A percentile compares a stretch with the other conserved stretches of the same genome.
phyloP scores from a whole-genome alignment of 2,888 invertebrate species.

The Meta bourneti region DNA sequence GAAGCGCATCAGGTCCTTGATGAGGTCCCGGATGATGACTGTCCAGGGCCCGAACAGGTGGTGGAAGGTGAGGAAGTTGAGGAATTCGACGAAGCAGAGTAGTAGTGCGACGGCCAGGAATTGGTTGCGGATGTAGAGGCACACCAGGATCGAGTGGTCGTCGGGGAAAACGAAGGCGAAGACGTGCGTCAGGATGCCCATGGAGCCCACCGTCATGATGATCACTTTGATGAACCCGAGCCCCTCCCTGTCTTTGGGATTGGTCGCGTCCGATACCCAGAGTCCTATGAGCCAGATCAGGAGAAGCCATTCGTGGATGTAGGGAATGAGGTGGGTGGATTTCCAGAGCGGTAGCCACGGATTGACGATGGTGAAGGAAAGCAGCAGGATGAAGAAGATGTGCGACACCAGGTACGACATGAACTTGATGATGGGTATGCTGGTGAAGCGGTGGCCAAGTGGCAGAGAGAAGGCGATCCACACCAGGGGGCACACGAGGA shows the following conservation, averaged over 20 bases:
- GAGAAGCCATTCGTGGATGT: conserved; percentile 97
- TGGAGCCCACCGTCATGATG: conserved; percentile 86
- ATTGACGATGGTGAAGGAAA: conserved; percentile 87
- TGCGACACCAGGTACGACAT: conserved; percentile 99
- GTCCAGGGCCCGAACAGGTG: conserved; percentile 99
- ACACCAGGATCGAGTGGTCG: conserved; percentile 87
- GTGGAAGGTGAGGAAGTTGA: conserved; percentile 99
- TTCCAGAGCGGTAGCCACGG: conserved; percentile 81
- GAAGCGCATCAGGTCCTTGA: conserved; percentile 83
- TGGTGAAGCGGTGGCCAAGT: conserved; percentile 95
- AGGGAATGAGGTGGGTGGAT: conserved; percentile 87
- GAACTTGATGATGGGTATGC: conserved; percentile 99
- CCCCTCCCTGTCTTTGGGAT: conserved; percentile 98
- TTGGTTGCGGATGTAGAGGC: conserved; percentile 96
- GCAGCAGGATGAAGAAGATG: conserved; percentile 96
- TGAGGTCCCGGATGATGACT: conserved; percentile 93
- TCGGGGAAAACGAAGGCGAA: conserved; percentile 83
- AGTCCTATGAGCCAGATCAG: conserved; percentile 95
- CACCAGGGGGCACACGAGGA: conserved; percentile 96
- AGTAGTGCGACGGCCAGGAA: conserved; percentile 97
- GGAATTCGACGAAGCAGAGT: conserved; percentile 97
- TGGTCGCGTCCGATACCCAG: conserved; percentile 96
- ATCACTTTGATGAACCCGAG: conserved; percentile 89
- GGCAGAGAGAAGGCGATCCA: conserved; percentile 98
- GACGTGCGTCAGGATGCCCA: conserved; percentile 94